Evolutionary conservation across 2,888 invertebrate species (phyloP).

Genomic region (Eristalinus sepulchralis): DNA sequence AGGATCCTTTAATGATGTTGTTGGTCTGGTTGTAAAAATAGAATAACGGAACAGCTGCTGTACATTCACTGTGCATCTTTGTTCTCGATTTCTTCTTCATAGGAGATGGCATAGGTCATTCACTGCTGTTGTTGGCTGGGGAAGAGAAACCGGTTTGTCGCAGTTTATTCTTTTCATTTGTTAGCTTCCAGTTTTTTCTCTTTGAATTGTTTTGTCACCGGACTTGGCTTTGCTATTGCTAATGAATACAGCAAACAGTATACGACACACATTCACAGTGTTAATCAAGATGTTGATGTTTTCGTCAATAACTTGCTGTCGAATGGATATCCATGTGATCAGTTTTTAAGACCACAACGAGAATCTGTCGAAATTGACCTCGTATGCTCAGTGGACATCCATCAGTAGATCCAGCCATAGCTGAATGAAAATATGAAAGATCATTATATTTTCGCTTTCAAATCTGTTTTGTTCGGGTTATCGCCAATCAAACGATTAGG

Average conservation of each 20-base stretch:
- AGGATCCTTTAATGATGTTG: conserved; percentile 1
- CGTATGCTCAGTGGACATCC: not conserved
- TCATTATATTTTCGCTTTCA: not conserved
- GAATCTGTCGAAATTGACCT: not conserved
- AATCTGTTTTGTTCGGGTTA: not conserved
- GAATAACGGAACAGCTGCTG: not conserved
- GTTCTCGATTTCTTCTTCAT: not conserved
- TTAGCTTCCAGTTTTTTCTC: not conserved
- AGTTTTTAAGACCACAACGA: not conserved
- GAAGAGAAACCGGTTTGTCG: not conserved
- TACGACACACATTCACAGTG: not conserved
- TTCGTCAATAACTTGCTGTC: not conserved
- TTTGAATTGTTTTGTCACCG: not conserved
- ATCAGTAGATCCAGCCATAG: not conserved
- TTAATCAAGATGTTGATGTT: not conserved
- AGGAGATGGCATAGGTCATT: not conserved
- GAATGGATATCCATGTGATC: not conserved
- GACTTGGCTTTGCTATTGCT: not conserved
- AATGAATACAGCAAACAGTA: not conserved
- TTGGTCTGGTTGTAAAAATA: not conserved
- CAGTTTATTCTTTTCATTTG: not conserved
- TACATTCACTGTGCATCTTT: not conserved
- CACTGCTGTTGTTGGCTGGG: not conserved
- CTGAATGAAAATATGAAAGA: not conserved
- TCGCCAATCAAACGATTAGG: not conserved